These are phyloP conservation scores for Furcula furcula DNA, from an alignment of 2,888 invertebrate genomes.

Conservation along the genomic window DNA sequence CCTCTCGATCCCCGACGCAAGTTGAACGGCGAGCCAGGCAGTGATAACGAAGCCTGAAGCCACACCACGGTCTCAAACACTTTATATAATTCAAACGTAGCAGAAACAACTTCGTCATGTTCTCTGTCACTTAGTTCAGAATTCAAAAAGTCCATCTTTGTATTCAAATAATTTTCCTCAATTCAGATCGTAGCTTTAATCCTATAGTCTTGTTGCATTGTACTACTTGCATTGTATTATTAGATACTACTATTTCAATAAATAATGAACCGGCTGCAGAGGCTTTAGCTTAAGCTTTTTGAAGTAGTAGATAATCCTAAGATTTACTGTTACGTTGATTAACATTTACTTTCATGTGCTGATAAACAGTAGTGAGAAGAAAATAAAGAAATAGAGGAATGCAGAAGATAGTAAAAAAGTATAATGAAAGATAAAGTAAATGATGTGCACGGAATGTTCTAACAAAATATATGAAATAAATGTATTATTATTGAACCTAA, in stretches of 20 bases:
- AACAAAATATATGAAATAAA: slow-evolving; percentile 9
- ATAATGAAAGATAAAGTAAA: slow-evolving; percentile 45
- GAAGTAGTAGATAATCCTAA: slow-evolving; percentile 38
- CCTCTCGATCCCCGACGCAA: slow-evolving; percentile 94
- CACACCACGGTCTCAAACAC: slow-evolving; percentile 36
- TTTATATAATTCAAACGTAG: slow-evolving; percentile 12
- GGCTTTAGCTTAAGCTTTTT: slow-evolving; percentile 65
- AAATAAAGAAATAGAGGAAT: slow-evolving; percentile 41
- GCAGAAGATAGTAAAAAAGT: slow-evolving; percentile 32
- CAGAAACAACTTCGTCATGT: not conserved
- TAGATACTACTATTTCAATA: too few species aligned
- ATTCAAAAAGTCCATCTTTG: slow-evolving; percentile 1
- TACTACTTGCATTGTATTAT: slow-evolving; percentile 19
- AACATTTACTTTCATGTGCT: slow-evolving; percentile 77
- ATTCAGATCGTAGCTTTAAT: slow-evolving; percentile 61
- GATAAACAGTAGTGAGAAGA: slow-evolving; percentile 71
- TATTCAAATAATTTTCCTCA: slow-evolving; percentile 63
- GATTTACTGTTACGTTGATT: slow-evolving; percentile 32
- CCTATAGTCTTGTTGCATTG: slow-evolving; percentile 17
- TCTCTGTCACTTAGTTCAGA: slow-evolving; percentile 3
- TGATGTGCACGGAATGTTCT: slow-evolving; percentile 54
- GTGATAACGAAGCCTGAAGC: slow-evolving; percentile 95
- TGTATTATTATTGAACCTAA: slow-evolving; percentile 15
- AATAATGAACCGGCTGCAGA: slow-evolving; percentile 63
- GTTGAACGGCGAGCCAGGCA: slow-evolving; percentile 98